Evolutionary conservation across 2,113 vertebrate species (phyloP).

Genomic region (Lutjanus erythropterus): DNA sequence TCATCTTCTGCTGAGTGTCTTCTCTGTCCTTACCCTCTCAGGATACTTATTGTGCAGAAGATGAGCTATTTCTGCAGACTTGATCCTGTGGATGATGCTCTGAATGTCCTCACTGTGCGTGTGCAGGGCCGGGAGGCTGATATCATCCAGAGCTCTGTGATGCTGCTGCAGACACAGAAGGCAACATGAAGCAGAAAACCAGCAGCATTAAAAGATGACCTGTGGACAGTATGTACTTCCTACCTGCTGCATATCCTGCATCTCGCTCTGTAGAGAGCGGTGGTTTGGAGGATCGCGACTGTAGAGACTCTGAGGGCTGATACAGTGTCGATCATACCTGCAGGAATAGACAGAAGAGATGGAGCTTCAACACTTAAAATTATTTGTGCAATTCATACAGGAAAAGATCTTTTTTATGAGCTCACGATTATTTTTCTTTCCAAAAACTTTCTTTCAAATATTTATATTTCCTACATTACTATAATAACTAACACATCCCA

Average conservation of each 20-base stretch:
- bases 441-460: neutral
- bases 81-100: slow-evolving; percentile 78
- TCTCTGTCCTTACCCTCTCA: slow-evolving; percentile 70
- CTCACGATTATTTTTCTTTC: neutral
- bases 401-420: neutral
- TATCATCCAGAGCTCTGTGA: slow-evolving; percentile 67
- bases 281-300: slow-evolving; percentile 68
- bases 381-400: neutral
- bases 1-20: neutral
- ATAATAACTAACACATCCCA: neutral
- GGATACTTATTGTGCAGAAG: slow-evolving; percentile 63
- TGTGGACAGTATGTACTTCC: neutral
- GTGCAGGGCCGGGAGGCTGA: slow-evolving; percentile 49
- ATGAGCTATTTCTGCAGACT: slow-evolving; percentile 69
- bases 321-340: slow-evolving; percentile 79
- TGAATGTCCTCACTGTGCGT: slow-evolving; percentile 68
- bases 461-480: neutral
- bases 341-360: slow-evolving; percentile 23
- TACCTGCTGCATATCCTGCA: slow-evolving; percentile 83
- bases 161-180: slow-evolving; percentile 43
- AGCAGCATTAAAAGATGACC: neutral
- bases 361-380: neutral
- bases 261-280: slow-evolving; percentile 82
- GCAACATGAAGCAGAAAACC: neutral
- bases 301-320: slow-evolving; percentile 50